Percentiles rank a stretch among this genome's conserved stretches.
These are phyloP conservation scores for Neodiprion fabricii DNA, from an alignment of 1,140 invertebrate species.

Conservation along the genomic window DNA sequence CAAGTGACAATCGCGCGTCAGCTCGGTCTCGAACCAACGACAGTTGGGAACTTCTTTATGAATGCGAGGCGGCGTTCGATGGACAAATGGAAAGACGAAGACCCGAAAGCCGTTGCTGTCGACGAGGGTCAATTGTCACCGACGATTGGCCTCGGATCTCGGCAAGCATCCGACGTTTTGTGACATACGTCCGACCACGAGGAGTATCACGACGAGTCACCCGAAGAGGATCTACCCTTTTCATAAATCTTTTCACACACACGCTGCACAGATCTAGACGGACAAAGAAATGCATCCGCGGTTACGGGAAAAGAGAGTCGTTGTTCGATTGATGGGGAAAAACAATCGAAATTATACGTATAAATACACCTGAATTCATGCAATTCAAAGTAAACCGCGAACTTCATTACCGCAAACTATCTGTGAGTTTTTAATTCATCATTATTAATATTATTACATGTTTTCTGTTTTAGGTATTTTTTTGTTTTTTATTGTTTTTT, in stretches of 20 bases:
- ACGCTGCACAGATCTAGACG: too few species aligned
- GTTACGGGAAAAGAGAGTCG: not conserved
- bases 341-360: not conserved
- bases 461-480: not conserved
- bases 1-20: constrained; percentile 99
- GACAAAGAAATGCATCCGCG: too few species aligned
- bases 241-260: constrained; percentile 43
- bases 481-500: constrained; percentile 23
- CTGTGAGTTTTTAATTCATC: not conserved
- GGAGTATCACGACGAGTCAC: constrained; percentile 61
- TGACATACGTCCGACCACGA: constrained; percentile 64
- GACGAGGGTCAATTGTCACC: constrained; percentile 60
- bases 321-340: not conserved
- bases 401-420: not conserved
- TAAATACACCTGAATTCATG: not conserved
- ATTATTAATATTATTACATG: constrained; percentile 12
- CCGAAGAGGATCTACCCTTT: constrained; percentile 59
- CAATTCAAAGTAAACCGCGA: not conserved
- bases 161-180: constrained; percentile 59
- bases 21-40: constrained; percentile 96
- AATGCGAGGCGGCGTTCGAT: constrained; percentile 96
- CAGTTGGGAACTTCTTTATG: constrained; percentile 99
- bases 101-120: constrained; percentile 62
- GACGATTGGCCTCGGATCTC: constrained; percentile 58
- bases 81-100: constrained; percentile 99